A percentile compares a stretch with the other conserved stretches of the same genome.
Conservation (phyloP, 2,797 vertebrate species). For the Apogon talboti region DNA sequence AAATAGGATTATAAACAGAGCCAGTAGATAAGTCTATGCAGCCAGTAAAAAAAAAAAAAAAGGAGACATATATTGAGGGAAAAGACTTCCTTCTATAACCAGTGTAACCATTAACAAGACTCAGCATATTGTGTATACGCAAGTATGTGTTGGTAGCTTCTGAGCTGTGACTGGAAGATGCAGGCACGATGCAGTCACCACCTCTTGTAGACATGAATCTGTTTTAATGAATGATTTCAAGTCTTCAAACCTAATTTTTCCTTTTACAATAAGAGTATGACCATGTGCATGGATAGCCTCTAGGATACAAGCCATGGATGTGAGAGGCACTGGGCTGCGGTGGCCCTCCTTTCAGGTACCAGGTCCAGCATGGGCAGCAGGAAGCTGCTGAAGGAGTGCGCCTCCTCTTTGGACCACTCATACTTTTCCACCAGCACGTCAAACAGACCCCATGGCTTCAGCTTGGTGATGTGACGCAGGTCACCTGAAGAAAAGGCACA, state of each 20-base stretch:
- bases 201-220: slow-evolving; percentile 39
- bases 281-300: slow-evolving; percentile 43
- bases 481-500: slow-evolving; percentile 84
- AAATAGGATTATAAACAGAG: neutral
- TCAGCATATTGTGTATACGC: slow-evolving; percentile 31
- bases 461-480: slow-evolving; percentile 96
- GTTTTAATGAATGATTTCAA: slow-evolving; percentile 34
- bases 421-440: slow-evolving; percentile 97
- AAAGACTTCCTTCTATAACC: slow-evolving; percentile 45
- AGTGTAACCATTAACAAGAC: slow-evolving; percentile 48
- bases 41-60: slow-evolving; percentile 49
- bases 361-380: slow-evolving; percentile 97
- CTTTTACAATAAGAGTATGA: slow-evolving; percentile 28
- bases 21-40: slow-evolving; percentile 34
- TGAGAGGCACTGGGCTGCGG: slow-evolving; percentile 93
- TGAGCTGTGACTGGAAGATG: slow-evolving; percentile 28
- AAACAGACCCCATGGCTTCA: slow-evolving; percentile 96
- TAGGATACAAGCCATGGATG: slow-evolving; percentile 93
- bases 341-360: slow-evolving; percentile 93
- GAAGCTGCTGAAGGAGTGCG: slow-evolving; percentile 93
- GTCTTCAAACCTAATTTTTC: slow-evolving; percentile 36
- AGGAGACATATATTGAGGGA: slow-evolving; percentile 55
- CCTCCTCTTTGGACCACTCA: slow-evolving; percentile 94
- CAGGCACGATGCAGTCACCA: slow-evolving; percentile 50
- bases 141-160: slow-evolving; percentile 37